A percentile compares a stretch with the other conserved stretches of the same genome.
phyloP scores from a whole-genome alignment of 1,140 invertebrate genomes.

The Luehdorfia chinensis region DNA sequence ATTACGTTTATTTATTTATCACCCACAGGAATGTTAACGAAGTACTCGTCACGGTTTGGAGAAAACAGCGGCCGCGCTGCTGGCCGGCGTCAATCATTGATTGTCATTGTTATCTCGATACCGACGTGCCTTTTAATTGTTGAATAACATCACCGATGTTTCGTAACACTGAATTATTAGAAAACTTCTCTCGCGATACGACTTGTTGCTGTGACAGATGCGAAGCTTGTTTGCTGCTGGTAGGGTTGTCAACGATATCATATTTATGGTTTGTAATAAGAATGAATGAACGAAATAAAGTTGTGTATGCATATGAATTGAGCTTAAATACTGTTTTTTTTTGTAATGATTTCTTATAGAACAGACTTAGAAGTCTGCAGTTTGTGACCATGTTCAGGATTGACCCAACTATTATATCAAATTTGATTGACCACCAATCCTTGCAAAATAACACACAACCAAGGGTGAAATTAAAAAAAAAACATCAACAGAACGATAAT shows the following conservation, averaged over 20 bases:
- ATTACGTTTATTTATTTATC: conserved; percentile 17
- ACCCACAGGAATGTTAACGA: conserved; percentile 35
- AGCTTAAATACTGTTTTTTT: too few relatives aligned
- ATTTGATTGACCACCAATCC: too few relatives aligned
- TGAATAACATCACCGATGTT: conserved; percentile 36
- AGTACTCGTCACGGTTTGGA: conserved; percentile 25
- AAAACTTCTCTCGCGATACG: conserved; percentile 26
- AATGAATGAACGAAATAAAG: too few relatives aligned
- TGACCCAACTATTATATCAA: too few relatives aligned
- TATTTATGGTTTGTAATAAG: too few relatives aligned
- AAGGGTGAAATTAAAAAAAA: too few relatives aligned
- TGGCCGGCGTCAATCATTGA: conserved; percentile 24
- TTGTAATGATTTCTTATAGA: too few relatives aligned
- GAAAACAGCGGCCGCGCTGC: conserved; percentile 20
- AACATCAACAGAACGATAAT: too few relatives aligned
- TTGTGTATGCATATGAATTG: too few relatives aligned
- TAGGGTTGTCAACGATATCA: conserved; percentile 1
- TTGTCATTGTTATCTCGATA: conserved; percentile 28
- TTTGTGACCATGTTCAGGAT: too few relatives aligned
- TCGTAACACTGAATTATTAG: conserved; percentile 30
- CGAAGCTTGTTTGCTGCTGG: conserved; percentile 20
- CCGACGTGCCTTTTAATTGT: conserved; percentile 36
- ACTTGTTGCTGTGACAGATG: conserved; percentile 28
- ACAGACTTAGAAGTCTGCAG: too few relatives aligned
- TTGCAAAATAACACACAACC: too few relatives aligned